These are phyloP conservation scores for Nemotelus pantherinus DNA, from an alignment of 2,888 invertebrate genomes.

Conservation along the genomic window DNA sequence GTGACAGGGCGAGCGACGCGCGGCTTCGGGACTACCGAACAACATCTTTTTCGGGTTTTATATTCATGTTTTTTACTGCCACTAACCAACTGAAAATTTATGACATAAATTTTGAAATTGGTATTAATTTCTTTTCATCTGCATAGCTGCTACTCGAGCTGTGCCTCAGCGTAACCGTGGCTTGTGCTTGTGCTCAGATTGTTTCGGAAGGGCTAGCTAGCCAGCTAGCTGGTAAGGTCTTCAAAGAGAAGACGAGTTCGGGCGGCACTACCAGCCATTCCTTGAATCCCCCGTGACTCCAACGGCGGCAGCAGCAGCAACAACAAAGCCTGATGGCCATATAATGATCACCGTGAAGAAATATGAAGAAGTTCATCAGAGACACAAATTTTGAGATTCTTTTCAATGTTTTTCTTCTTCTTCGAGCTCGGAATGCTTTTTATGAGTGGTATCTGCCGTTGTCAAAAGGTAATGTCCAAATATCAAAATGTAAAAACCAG, in stretches of 20 bases:
- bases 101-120: slow-evolving; percentile 50
- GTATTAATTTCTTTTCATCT: slow-evolving; percentile 47
- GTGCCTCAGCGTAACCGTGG: neutral
- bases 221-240: neutral
- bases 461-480: slow-evolving; percentile 41
- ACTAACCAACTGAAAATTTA: slow-evolving; percentile 47
- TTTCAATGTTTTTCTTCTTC: slow-evolving; percentile 4
- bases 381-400: slow-evolving; percentile 39
- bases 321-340: slow-evolving; percentile 9
- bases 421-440: neutral
- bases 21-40: neutral
- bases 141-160: slow-evolving; percentile 1
- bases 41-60: slow-evolving; percentile 21
- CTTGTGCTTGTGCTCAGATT: neutral
- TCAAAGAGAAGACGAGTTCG: neutral
- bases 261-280: slow-evolving; percentile 12
- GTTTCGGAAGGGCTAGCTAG: neutral
- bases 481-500: slow-evolving; percentile 42
- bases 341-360: slow-evolving; percentile 41
- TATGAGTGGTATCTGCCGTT: slow-evolving; percentile 13
- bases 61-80: slow-evolving; percentile 29
- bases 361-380: slow-evolving; percentile 43
- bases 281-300: slow-evolving; percentile 8
- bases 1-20: neutral
- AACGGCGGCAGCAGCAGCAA: slow-evolving; percentile 8